Evolutionary conservation across 2,888 invertebrate species (phyloP).

Genomic region (Iselma pallidipennis): DNA sequence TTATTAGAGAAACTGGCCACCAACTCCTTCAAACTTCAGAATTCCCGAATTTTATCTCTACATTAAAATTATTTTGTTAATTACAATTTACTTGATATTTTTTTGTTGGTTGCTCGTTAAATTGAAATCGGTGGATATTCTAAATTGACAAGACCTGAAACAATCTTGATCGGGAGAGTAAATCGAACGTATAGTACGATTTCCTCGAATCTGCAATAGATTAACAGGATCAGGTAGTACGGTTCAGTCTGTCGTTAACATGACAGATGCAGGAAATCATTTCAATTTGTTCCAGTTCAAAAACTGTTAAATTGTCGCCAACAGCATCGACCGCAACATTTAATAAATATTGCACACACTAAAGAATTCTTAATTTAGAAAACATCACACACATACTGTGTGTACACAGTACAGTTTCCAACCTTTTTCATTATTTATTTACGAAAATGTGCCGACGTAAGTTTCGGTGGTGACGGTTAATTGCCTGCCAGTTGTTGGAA

Average conservation of each 20-base stretch:
- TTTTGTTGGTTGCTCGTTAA: too few relatives aligned
- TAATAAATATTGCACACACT: too few relatives aligned
- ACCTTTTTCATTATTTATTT: too few relatives aligned
- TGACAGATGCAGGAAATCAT: slow-evolving; percentile 29
- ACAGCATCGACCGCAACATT: neutral
- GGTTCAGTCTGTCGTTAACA: slow-evolving; percentile 27
- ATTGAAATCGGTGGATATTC: too few relatives aligned
- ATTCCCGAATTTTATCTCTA: neutral
- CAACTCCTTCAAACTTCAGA: neutral
- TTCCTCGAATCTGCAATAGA: slow-evolving; percentile 23
- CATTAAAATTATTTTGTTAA: neutral
- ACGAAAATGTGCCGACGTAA: too few relatives aligned
- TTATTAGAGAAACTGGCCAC: neutral
- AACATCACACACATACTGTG: too few relatives aligned
- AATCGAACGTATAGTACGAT: slow-evolving; percentile 21
- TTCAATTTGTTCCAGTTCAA: slow-evolving; percentile 26
- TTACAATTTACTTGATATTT: neutral
- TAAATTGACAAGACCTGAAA: too few relatives aligned
- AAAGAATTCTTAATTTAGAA: too few relatives aligned
- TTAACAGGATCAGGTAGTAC: slow-evolving; percentile 31
- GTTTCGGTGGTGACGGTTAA: too few relatives aligned
- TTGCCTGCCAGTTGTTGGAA: neutral
- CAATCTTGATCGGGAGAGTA: too few relatives aligned
- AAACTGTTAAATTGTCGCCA: slow-evolving; percentile 21
- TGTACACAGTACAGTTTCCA: too few relatives aligned